Base-by-base conservation (phyloP, 2,888 invertebrate species). In the Electrophaes corylata region DNA sequence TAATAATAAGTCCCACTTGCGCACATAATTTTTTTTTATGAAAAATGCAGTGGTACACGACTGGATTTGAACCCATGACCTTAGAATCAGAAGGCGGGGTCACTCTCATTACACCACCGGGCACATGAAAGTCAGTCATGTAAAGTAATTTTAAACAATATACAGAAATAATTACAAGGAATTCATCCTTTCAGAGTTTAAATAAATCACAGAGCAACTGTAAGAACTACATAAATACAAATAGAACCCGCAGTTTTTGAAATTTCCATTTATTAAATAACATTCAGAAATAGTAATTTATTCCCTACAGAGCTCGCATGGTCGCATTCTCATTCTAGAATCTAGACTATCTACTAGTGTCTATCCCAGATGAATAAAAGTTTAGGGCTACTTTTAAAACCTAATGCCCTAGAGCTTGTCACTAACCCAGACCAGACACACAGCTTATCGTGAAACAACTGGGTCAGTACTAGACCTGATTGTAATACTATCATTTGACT, bases 361-460 rank as follows among this genome's bases (percentile, higher is more conserved):
- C 23, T 1, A 12, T 16, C 26, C 16, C 35, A 39, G 37, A 44
- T 44, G 43, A 39, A 14, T 18, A 16, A 35, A 55, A 23, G 43
- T 55, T 48, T 55, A 55, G 23, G 33, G 26, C 20, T 14, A 31
- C 31, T 29, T 33, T 18, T 18, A 35, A 23, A 55, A 35, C 41
- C 35, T 48, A 18, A 40, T 18, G 33, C 47, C 29, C 23, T n/a
- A 16, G 54, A 40, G n/a, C 35, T 19, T 23, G 45, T 45, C 18
- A 39, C 33, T 23, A 37, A 3, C 37, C 33, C 19, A 35, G 16
- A 16, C 35, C 23, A 11, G 6, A 12, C 5, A 10, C n/a, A 3
- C 8, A 55, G 41, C 4, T 10, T 29, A 29, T 29, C 3, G 26
- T 10, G 26, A 29, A 29, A 29, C 26, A 29, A 1, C 26, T 10